A percentile compares a stretch with the other conserved stretches of the same genome.
phyloP scores from a whole-genome alignment of 2,113 vertebrate genomes.

The Takifugu flavidus region DNA sequence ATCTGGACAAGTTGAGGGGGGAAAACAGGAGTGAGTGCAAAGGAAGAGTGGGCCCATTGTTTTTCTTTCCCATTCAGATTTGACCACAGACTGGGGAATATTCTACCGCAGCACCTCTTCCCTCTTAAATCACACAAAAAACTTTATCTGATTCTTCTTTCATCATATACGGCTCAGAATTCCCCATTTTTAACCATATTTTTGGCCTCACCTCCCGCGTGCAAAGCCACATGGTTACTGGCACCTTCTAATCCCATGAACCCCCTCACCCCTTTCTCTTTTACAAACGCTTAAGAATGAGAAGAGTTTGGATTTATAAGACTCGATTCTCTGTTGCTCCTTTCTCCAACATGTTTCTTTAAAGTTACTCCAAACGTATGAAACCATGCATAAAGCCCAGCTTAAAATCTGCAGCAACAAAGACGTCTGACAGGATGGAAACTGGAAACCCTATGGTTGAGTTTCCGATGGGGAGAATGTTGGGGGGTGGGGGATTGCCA shows the following conservation, averaged over 20 bases:
- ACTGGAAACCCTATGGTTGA: slow-evolving; percentile 49
- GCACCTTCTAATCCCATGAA: slow-evolving; percentile 30
- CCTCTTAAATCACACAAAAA: slow-evolving; percentile 21
- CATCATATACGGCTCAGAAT: slow-evolving; percentile 5
- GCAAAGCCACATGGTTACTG: slow-evolving; percentile 26
- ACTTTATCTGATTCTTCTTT: slow-evolving; percentile 24
- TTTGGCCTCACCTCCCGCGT: slow-evolving; percentile 37
- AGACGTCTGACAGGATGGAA: slow-evolving; percentile 42
- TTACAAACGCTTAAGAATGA: neutral
- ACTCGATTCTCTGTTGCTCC: slow-evolving; percentile 19
- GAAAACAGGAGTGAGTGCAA: slow-evolving; percentile 30
- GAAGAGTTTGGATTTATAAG: slow-evolving; percentile 24
- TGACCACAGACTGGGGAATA: slow-evolving; percentile 61
- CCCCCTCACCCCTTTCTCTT: neutral
- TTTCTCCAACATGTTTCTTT: slow-evolving; percentile 15
- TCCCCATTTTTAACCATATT: neutral
- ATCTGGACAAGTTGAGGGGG: slow-evolving; percentile 24
- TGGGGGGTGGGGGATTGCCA: no score
- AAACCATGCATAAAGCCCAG: no score
- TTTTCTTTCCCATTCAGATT: slow-evolving; percentile 64
- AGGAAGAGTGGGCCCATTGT: slow-evolving; percentile 81
- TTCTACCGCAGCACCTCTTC: slow-evolving; percentile 72
- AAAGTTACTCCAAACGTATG: slow-evolving; percentile 2
- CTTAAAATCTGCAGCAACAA: slow-evolving; percentile 46
- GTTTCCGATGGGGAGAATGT: slow-evolving; percentile 4